Conservation (phyloP, 2,113 vertebrate species). For the Takifugu flavidus region DNA sequence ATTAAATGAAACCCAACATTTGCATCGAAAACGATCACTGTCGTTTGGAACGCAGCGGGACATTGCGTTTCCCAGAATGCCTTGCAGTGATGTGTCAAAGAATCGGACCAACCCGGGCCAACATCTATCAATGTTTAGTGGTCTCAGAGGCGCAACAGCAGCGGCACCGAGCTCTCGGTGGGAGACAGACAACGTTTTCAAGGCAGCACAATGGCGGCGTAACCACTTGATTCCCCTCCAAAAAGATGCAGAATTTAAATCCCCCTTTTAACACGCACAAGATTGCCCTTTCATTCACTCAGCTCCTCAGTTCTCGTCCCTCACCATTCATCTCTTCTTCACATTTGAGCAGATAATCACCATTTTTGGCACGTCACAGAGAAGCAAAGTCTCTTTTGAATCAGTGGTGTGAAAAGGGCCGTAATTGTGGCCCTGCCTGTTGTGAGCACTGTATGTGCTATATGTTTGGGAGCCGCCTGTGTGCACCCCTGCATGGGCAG, state of each 20-base stretch:
- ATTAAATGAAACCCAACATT: too few relatives aligned
- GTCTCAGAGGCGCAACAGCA: neutral
- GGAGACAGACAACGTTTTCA: neutral
- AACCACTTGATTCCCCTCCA: neutral
- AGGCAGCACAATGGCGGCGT: neutral
- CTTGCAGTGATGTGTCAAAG: neutral
- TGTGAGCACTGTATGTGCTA: constrained; percentile 21
- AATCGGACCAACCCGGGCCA: neutral
- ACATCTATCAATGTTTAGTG: neutral
- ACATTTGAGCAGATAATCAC: constrained; percentile 47
- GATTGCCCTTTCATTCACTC: constrained; percentile 16
- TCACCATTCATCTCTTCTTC: constrained; percentile 11
- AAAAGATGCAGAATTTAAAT: neutral
- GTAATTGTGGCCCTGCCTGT: constrained; percentile 32
- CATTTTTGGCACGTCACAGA: constrained; percentile 36
- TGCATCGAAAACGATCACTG: too few relatives aligned
- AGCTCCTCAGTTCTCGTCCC: constrained; percentile 1
- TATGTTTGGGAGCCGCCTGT: constrained; percentile 27
- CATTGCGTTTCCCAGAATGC: neutral
- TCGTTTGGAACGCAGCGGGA: too few relatives aligned
- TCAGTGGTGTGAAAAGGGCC: constrained; percentile 37
- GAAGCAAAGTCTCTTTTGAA: constrained; percentile 54
- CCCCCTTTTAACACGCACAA: neutral
- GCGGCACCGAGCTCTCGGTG: neutral
- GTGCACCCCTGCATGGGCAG: constrained; percentile 1